Base-by-base conservation (phyloP, 2,113 vertebrate species). In the Brachyhypopomus occidentalis region DNA sequence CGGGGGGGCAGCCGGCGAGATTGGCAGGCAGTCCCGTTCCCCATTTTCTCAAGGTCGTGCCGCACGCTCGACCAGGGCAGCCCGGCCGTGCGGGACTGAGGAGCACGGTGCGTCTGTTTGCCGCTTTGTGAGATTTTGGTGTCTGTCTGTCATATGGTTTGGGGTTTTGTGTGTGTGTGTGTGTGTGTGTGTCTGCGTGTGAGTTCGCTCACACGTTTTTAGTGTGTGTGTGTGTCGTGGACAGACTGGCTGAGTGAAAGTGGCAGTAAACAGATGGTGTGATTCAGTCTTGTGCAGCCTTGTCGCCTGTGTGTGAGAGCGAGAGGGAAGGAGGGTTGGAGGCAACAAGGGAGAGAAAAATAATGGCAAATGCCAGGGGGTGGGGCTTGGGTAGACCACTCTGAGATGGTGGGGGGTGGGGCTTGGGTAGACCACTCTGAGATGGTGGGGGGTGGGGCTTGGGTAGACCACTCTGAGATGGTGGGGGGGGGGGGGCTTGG, bases 261-360 rank as follows among this genome's bases (percentile, higher is more conserved):
- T 86, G 84, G 83, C 88, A 90, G 79, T 80, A 71, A 87, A 87
- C 91, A 91, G 89, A 90, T 90, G 90, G 89, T 84, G 20, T 56
- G 78, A 84, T 85, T 85, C 58, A 70, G 77, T 84, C 52, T 77
- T 85, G 86, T 84, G 64, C 64, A 84, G 84, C 77, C 81, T 75
- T 20, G 19, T 84, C 72, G 86, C 78, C 70, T 78, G 79, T 84
- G 72, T 84, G 79, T 78, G 75, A 86, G 82, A 52, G 62, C 60
- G 19, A 45, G 30, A 36, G 48, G 2, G 12, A 48, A 41, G 25
- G 67, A 86, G 83, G 45, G 64, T 62, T 20, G 11, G 58, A 27
- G 62, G 19, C 16, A 48, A 48, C 14, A 62, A 86, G 85, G 56
- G 60, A 72, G 9, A 9, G 34, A 36, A 58, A 27, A 52, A 38